phyloP scores from a whole-genome alignment of 2,797 vertebrate genomes.

The Sus cebifrons region DNA sequence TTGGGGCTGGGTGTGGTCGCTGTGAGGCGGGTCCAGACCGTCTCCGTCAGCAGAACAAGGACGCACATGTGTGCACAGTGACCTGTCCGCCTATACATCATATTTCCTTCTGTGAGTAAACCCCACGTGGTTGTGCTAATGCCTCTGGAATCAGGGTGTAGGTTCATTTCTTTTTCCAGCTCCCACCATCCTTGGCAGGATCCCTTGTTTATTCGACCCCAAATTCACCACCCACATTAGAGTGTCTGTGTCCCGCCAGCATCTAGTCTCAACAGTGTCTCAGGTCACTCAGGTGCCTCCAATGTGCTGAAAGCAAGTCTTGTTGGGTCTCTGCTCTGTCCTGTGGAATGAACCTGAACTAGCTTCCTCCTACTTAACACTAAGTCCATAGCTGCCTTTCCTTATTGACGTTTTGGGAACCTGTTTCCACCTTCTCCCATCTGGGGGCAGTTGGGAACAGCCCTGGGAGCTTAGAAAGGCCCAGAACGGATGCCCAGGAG shows the following conservation, averaged over 20 bases:
- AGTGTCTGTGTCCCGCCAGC: not conserved
- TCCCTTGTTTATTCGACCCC: not conserved
- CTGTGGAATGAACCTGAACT: not conserved
- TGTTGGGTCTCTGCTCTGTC: not conserved
- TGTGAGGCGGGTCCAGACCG: not conserved
- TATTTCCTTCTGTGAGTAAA: not conserved
- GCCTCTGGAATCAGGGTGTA: too few species aligned
- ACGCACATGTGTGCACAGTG: not conserved
- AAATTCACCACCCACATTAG: rapidly evolving
- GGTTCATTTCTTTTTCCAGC: not conserved
- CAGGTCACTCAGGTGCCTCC: not conserved
- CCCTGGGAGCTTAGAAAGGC: too few species aligned
- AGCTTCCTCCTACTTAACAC: not conserved
- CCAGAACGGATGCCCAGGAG: too few species aligned
- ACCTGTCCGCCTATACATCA: too few species aligned
- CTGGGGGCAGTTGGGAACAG: not conserved
- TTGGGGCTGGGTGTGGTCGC: not conserved
- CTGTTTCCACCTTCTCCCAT: not conserved
- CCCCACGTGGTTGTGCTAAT: not conserved
- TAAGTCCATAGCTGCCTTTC: not conserved
- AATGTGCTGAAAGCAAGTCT: too few species aligned
- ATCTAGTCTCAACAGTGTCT: not conserved
- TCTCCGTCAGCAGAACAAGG: not conserved
- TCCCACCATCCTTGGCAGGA: not conserved
- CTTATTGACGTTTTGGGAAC: not conserved